Evolutionary conservation across 2,113 vertebrate genomes (phyloP).

Genomic region (Anthoscopus minutus): DNA sequence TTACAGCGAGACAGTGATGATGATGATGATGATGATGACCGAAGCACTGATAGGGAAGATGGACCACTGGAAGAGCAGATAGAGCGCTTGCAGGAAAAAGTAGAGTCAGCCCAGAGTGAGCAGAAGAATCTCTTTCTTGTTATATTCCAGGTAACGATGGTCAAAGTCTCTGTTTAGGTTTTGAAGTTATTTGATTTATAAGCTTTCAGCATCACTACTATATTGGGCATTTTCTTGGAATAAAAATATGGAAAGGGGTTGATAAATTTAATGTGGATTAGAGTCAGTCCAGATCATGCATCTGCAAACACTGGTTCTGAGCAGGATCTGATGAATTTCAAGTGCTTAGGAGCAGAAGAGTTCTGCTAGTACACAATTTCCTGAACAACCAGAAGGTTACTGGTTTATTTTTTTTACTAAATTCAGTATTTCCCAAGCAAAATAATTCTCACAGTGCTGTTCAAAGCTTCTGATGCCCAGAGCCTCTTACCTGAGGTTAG

Average conservation of each 20-base stretch:
- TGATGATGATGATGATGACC: constrained; percentile 83
- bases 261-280: neutral
- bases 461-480: neutral
- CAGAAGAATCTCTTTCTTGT: constrained; percentile 99
- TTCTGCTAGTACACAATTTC: neutral
- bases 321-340: neutral
- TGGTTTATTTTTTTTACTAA: neutral
- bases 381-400: neutral
- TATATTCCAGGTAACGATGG: constrained; percentile 88
- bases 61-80: constrained; percentile 93
- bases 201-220: neutral
- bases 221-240: neutral
- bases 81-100: constrained; percentile 92
- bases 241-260: neutral
- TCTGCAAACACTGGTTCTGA: neutral
- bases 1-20: constrained; percentile 85
- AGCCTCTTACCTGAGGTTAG: neutral
- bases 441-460: neutral
- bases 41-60: constrained; percentile 90
- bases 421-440: neutral
- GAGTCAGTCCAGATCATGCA: neutral
- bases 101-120: constrained; percentile 95
- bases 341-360: neutral
- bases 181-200: neutral
- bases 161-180: neutral